phyloP scores from a whole-genome alignment of 1,140 invertebrate species.

The Proctacanthus coquilletti region DNA sequence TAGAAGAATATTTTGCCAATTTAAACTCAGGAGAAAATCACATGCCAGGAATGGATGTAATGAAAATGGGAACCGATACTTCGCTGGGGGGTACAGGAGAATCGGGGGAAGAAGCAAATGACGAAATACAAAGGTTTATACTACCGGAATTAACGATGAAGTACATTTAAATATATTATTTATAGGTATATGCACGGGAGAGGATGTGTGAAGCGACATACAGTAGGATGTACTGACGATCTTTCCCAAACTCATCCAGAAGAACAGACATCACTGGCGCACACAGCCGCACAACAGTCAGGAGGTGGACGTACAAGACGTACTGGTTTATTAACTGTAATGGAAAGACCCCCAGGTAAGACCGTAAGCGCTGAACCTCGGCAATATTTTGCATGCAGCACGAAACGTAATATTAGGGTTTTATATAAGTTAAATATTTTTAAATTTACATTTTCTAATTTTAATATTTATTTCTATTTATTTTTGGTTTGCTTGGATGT shows the following conservation, averaged over 20 bases:
- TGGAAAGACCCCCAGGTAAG: slow-evolving; percentile 71
- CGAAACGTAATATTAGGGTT: no score
- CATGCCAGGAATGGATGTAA: neutral
- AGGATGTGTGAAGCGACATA: slow-evolving; percentile 48
- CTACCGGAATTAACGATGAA: no score
- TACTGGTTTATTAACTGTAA: slow-evolving; percentile 66
- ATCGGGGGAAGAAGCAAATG: slow-evolving; percentile 20
- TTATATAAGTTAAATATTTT: slow-evolving; percentile 11
- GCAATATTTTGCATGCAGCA: no score
- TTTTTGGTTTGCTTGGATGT: slow-evolving; percentile 7
- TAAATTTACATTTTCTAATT: slow-evolving; percentile 22
- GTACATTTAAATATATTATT: neutral
- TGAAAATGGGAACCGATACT: slow-evolving; percentile 1
- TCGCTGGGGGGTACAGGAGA: slow-evolving; percentile 2
- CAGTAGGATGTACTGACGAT: slow-evolving; percentile 31
- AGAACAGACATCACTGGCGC: slow-evolving; percentile 26
- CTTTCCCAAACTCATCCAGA: slow-evolving; percentile 27
- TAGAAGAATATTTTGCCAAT: slow-evolving; percentile 3
- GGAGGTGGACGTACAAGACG: slow-evolving; percentile 48
- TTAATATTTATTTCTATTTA: slow-evolving; percentile 17
- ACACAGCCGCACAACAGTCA: slow-evolving; percentile 20
- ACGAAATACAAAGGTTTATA: slow-evolving; percentile 29
- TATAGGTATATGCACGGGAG: slow-evolving; percentile 55
- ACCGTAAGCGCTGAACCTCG: no score
- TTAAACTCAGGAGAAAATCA: neutral